Conservation (phyloP, 2,113 vertebrate species). For the Ginglymostoma cirratum region DNA sequence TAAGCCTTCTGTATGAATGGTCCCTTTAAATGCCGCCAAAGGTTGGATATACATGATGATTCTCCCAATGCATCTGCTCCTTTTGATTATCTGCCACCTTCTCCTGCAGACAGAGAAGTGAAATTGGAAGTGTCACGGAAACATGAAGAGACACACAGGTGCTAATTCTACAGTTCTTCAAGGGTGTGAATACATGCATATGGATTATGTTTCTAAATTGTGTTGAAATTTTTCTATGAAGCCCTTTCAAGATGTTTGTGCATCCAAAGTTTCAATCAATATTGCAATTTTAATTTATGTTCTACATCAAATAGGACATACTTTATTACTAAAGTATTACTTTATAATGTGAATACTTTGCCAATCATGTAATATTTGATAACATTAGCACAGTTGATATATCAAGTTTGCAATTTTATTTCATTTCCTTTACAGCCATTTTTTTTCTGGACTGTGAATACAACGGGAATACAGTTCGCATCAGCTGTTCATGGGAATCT, state of each 20-base stretch:
- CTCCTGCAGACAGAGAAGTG: not conserved
- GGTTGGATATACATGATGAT: not conserved
- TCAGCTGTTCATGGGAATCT: not conserved
- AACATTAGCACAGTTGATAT: not conserved
- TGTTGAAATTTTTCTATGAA: not conserved
- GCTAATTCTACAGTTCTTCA: not conserved
- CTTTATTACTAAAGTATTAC: not conserved
- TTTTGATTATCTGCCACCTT: conserved; percentile 1
- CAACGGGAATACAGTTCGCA: no score
- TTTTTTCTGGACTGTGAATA: not conserved
- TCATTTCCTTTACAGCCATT: not conserved
- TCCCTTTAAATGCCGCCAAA: not conserved
- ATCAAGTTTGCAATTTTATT: not conserved
- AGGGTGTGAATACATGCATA: conserved; percentile 16
- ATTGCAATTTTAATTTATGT: not conserved
- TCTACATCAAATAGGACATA: not conserved
- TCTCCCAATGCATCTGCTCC: not conserved
- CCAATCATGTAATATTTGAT: not conserved
- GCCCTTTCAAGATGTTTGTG: not conserved
- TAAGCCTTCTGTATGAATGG: not conserved
- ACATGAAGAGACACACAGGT: conserved; percentile 10
- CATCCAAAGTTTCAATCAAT: not conserved
- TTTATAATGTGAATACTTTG: not conserved
- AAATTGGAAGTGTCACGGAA: not conserved
- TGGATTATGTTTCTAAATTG: not conserved